Evolutionary conservation across 1,140 invertebrate species (phyloP).

Genomic region (Bombus turneri): DNA sequence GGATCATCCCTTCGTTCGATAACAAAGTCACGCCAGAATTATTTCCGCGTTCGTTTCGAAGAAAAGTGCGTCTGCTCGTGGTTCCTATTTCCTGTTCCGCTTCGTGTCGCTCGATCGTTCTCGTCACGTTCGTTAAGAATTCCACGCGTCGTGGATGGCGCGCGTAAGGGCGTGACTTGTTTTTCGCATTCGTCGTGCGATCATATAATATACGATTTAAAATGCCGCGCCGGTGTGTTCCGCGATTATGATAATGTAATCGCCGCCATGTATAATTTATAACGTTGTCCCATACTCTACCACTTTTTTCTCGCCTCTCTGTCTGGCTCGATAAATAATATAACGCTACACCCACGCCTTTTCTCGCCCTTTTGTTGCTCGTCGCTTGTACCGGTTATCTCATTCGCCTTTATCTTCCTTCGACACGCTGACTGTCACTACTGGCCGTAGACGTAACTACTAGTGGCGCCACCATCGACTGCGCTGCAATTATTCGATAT

Average conservation of each 20-base stretch:
- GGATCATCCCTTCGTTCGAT: too few relatives aligned
- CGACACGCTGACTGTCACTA: background rate
- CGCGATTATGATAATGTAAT: constrained; percentile 53
- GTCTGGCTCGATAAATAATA: constrained; percentile 40
- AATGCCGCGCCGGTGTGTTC: constrained; percentile 40
- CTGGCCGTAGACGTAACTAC: background rate
- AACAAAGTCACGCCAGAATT: background rate
- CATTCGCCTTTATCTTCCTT: background rate
- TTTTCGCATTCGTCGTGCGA: constrained; percentile 41
- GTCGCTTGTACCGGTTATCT: background rate
- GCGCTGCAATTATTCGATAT: background rate
- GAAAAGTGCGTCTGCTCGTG: background rate
- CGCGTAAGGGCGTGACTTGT: constrained; percentile 42
- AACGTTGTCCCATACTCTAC: constrained; percentile 3
- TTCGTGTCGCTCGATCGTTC: constrained; percentile 56
- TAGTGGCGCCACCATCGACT: background rate
- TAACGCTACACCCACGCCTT: background rate
- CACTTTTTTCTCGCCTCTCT: constrained; percentile 12
- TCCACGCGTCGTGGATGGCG: constrained; percentile 16
- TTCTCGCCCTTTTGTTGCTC: background rate
- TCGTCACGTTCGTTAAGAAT: constrained; percentile 62
- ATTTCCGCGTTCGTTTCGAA: background rate
- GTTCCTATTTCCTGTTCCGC: background rate
- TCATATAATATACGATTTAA: constrained; percentile 51
- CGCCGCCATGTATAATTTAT: constrained; percentile 54